A percentile compares a stretch with the other conserved stretches of the same genome.
Evolutionary conservation across 2,797 vertebrate genomes (phyloP).

Genomic region (Pelochelys cantorii): DNA sequence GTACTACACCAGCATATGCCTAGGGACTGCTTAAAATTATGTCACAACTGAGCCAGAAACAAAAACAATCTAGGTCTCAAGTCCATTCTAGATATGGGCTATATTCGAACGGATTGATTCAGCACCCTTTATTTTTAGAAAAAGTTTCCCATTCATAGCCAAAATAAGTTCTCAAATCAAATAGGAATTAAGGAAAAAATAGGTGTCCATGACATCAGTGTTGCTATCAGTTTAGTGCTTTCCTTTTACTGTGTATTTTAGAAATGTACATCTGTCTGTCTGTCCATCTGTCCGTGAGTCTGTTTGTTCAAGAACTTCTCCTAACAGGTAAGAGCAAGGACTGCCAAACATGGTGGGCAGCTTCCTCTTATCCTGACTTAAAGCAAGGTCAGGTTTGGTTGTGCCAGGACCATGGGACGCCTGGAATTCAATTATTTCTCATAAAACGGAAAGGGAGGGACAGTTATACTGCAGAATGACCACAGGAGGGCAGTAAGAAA

Average conservation of each 20-base stretch:
- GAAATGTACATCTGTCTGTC: too few species aligned
- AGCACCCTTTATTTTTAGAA: not conserved
- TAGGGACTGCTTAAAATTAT: not conserved
- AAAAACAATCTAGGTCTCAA: not conserved
- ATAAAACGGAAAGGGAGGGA: too few species aligned
- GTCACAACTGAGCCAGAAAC: not conserved
- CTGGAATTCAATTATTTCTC: too few species aligned
- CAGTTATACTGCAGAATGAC: too few species aligned
- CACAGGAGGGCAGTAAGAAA: too few species aligned
- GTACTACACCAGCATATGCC: rapidly evolving
- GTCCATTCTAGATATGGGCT: not conserved
- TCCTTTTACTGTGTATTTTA: not conserved
- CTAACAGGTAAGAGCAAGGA: too few species aligned
- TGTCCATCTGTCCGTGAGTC: too few species aligned
- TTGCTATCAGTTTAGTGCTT: not conserved
- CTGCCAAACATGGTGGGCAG: too few species aligned
- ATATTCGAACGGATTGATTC: not conserved
- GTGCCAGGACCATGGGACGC: too few species aligned
- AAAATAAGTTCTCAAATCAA: not conserved
- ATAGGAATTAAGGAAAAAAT: not conserved
- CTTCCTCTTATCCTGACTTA: too few species aligned
- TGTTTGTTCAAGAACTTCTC: too few species aligned
- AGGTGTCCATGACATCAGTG: not conserved
- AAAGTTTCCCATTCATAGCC: not conserved
- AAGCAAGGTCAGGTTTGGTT: too few species aligned